phyloP scores from a whole-genome alignment of 2,113 vertebrate genomes.

The Hepsetus odoe region DNA sequence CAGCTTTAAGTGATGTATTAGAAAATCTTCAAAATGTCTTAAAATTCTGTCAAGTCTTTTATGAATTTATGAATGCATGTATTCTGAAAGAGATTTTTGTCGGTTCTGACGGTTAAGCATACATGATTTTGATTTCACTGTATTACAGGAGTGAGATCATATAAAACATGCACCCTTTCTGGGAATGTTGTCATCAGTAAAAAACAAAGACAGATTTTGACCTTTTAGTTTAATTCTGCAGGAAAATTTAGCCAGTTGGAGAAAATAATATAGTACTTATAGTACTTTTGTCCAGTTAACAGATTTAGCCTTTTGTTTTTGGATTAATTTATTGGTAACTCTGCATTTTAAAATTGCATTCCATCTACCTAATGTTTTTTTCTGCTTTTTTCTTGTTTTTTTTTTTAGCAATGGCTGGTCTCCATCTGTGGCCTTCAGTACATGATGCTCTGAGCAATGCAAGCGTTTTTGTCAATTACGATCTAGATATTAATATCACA shows the following conservation, averaged over 20 bases:
- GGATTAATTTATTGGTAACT: background rate
- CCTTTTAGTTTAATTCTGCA: no score
- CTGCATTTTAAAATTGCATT: background rate
- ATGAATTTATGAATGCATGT: no score
- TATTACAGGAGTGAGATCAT: no score
- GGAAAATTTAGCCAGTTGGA: background rate
- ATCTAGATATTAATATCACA: conserved; percentile 71
- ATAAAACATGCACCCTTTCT: no score
- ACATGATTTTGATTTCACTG: no score
- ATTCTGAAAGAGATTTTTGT: no score
- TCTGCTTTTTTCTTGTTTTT: conserved; percentile 19
- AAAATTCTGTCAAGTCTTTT: no score
- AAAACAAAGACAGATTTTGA: no score
- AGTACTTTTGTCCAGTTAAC: background rate
- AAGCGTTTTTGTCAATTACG: conserved; percentile 85
- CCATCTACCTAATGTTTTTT: background rate
- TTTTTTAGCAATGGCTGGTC: conserved; percentile 83
- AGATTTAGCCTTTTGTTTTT: background rate
- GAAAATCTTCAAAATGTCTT: no score
- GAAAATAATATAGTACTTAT: background rate
- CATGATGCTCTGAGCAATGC: conserved; percentile 89
- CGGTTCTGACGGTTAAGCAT: no score
- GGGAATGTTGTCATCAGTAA: no score
- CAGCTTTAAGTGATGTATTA: no score
- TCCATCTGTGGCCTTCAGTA: conserved; percentile 79